Conservation (phyloP, 1,140 invertebrate species). For the Bilobella aurantiaca region DNA sequence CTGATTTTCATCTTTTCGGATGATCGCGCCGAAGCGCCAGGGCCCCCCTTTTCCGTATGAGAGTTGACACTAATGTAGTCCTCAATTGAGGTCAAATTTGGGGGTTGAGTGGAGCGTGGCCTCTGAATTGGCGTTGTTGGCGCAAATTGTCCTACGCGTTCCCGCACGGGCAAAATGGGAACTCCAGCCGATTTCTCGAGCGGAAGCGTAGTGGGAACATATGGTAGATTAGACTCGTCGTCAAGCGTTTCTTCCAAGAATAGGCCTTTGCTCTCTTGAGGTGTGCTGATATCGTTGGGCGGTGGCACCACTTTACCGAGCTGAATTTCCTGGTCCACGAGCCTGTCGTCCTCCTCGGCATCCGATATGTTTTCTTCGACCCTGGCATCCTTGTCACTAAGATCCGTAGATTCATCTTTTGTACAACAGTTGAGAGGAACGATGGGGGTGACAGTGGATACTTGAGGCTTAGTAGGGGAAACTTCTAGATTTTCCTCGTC, state of each 20-base stretch:
- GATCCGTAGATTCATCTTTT: slow-evolving; percentile 10
- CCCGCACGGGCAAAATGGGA: slow-evolving; percentile 66
- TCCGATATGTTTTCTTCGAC: slow-evolving; percentile 10
- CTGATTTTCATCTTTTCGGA: slow-evolving; percentile 57
- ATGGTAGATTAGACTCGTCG: slow-evolving; percentile 69
- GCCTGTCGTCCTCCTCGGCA: slow-evolving; percentile 23
- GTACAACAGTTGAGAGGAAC: too few species aligned
- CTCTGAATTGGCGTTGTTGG: slow-evolving; percentile 74
- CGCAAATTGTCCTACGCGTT: slow-evolving; percentile 51
- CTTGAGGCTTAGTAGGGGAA: not conserved
- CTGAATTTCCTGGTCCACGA: too few species aligned
- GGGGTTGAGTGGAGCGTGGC: slow-evolving; percentile 61
- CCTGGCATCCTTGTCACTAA: slow-evolving; percentile 1
- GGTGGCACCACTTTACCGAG: slow-evolving; percentile 22
- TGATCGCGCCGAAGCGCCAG: too few species aligned
- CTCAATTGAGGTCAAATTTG: slow-evolving; percentile 60
- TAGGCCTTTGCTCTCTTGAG: slow-evolving; percentile 49
- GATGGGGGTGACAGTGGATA: too few species aligned
- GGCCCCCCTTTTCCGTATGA: slow-evolving; percentile 40
- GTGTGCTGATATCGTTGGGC: slow-evolving; percentile 21
- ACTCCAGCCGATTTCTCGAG: slow-evolving; percentile 63
- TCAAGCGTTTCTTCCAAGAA: slow-evolving; percentile 69
- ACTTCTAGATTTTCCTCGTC: not conserved
- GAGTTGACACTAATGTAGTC: slow-evolving; percentile 50
- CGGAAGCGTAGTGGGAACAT: slow-evolving; percentile 70